A percentile compares a stretch with the other conserved stretches of the same genome.
Conservation (phyloP, 2,888 invertebrate species). For the Brenthis daphne region DNA sequence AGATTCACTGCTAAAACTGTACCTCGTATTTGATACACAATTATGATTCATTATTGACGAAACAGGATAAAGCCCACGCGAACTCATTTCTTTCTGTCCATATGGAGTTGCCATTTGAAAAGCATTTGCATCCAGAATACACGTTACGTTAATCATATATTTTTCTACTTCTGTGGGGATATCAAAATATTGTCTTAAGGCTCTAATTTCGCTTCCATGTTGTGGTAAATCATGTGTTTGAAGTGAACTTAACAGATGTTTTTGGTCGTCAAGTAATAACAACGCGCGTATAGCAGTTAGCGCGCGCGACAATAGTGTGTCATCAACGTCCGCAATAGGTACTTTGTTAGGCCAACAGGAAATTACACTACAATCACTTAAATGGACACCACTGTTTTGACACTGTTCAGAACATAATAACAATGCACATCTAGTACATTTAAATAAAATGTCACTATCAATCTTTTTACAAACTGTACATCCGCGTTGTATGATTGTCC, state of each 20-base stretch:
- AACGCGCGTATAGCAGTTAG: conserved; percentile 69
- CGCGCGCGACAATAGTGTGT: conserved; percentile 61
- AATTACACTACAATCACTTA: conserved; percentile 85
- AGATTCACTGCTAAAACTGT: conserved; percentile 81
- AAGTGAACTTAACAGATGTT: conserved; percentile 74
- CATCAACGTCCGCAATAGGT: conserved; percentile 64
- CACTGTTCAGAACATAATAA: conserved; percentile 86
- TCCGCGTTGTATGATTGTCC: conserved; percentile 77
- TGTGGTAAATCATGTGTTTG: conserved; percentile 79
- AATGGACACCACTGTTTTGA: conserved; percentile 81
- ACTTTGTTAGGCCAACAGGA: conserved; percentile 81
- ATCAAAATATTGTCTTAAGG: conserved; percentile 74
- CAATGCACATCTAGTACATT: conserved; percentile 86
- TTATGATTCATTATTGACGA: conserved; percentile 86
- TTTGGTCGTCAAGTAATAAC: conserved; percentile 70
- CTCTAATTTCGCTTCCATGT: conserved; percentile 82
- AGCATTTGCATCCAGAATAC: conserved; percentile 85
- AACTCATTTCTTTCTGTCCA: conserved; percentile 73
- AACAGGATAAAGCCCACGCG: conserved; percentile 86
- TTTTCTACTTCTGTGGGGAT: conserved; percentile 80
- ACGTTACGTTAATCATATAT: conserved; percentile 82
- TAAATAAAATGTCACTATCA: conserved; percentile 59
- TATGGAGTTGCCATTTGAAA: conserved; percentile 82
- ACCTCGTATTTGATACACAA: conserved; percentile 86
- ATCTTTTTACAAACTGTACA: conserved; percentile 85